Evolutionary conservation across 2,888 invertebrate genomes (phyloP).

Genomic region (Epirrita christyi): DNA sequence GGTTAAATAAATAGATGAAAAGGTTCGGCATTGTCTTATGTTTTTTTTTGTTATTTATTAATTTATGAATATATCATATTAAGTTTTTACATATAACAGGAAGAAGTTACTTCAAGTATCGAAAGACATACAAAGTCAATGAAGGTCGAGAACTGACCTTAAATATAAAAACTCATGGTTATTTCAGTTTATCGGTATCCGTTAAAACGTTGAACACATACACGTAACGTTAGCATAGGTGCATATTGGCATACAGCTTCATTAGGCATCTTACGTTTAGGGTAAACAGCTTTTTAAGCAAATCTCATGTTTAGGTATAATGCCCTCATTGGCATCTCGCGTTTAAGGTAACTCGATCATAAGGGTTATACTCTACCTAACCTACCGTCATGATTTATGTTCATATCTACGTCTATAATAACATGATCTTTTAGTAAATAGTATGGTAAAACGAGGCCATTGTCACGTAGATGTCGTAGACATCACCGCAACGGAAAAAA

Average conservation of each 20-base stretch:
- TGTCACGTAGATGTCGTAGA: no score
- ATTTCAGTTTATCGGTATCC: slow-evolving; percentile 5
- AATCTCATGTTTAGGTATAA: no score
- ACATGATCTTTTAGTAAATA: no score
- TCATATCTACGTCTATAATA: neutral
- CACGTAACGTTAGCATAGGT: no score
- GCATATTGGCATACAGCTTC: no score
- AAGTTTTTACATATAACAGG: neutral
- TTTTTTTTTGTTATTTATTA: no score
- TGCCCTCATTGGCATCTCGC: no score
- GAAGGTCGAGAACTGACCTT: slow-evolving; percentile 16
- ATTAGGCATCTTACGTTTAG: no score
- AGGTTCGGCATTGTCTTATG: neutral
- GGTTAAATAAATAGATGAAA: neutral
- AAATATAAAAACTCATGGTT: slow-evolving; percentile 9
- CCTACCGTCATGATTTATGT: neutral
- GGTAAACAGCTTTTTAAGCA: no score
- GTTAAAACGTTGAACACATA: neutral
- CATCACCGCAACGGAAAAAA: no score
- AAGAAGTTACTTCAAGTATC: neutral
- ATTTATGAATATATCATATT: neutral
- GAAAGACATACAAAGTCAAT: slow-evolving; percentile 3
- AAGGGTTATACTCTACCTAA: neutral
- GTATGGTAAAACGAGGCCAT: no score
- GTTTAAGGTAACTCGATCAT: no score